phyloP scores from a whole-genome alignment of 2,797 vertebrate species.

The Podarcis lilfordi region DNA sequence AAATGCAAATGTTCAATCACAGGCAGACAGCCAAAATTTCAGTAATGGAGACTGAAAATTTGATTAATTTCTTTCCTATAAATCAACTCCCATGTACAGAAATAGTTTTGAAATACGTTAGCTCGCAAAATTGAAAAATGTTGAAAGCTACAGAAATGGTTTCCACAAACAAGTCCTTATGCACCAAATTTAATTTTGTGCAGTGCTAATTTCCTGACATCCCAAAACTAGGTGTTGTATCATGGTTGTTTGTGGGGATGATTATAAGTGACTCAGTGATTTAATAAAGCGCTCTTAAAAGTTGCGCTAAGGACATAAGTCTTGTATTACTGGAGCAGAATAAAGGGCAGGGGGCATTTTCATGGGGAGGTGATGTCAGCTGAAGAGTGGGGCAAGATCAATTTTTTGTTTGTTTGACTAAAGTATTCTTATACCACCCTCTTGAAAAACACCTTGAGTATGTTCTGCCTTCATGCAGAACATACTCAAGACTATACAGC shows the following conservation, averaged over 20 bases:
- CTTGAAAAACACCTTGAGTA: too few species aligned
- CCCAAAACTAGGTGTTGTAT: conserved; percentile 10
- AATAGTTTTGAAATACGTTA: conserved; percentile 19
- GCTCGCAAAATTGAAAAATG: conserved; percentile 22
- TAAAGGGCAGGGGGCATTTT: neutral
- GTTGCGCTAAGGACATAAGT: neutral
- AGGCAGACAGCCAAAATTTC: conserved; percentile 11
- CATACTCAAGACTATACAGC: neutral
- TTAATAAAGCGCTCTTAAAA: neutral
- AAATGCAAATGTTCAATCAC: conserved; percentile 17
- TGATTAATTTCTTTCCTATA: conserved; percentile 23
- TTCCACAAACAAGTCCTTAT: conserved; percentile 23
- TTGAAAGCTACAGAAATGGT: conserved; percentile 26
- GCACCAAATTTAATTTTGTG: neutral
- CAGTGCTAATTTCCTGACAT: neutral
- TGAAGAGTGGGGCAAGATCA: neutral
- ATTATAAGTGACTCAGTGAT: neutral
- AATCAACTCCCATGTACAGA: neutral
- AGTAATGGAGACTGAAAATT: conserved; percentile 22
- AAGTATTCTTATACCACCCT: too few species aligned
- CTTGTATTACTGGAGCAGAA: neutral
- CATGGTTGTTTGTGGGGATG: neutral
- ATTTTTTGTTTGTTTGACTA: too few species aligned
- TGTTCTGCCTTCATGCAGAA: neutral
- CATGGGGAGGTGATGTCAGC: neutral